Base-by-base conservation (phyloP, 2,888 invertebrate genomes). In the Bombylius major region DNA sequence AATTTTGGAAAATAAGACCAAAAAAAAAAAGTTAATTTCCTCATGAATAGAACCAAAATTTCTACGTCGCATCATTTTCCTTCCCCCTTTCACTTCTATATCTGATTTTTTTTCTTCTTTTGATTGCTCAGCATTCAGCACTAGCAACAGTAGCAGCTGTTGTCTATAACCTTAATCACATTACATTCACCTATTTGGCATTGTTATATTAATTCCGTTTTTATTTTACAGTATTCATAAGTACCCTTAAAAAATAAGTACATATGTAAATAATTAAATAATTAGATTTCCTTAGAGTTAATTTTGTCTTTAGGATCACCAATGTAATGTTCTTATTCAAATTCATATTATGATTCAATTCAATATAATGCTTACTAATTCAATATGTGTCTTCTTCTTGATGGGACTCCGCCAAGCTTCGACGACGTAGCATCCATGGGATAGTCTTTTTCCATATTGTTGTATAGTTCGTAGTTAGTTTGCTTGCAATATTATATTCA, bases 401-500 rank as follows among this genome's bases (percentile, higher is more conserved):
- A 33, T 23, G 55, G 39, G 55, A 51, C 55, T 55, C 55, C 55
- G 47, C 55, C 34, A 55, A 55, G 50, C 23, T 14, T 50, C 36
- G 31, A 34, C 55, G 55, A 55, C 55, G 55, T 55, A 55, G 49
- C 50, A 55, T 54, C 44, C 14, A 33, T 50, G 58, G 59, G 60
- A 59, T 58, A 5, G 7, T 42, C 39, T 36, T 45, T 55, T 55
- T 51, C 34, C 33, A 33, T 50, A 45, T 36, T 55, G 46, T 42
- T 42, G 11, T 42, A 11, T 42, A 4, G 39, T 11, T 42, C 11
- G 39, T 42, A 11, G 42, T 55, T 50, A 36, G 50, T 58, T 56
- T 56, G 53, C 58, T 56, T 56, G 53, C 50, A 58, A 57, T 53
- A 53, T 53, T 58, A 11, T 42, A 55, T 59, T 59, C 60, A 56